These are phyloP conservation scores for Alcis repandata DNA, from an alignment of 2,888 invertebrate genomes.

Conservation along the genomic window DNA sequence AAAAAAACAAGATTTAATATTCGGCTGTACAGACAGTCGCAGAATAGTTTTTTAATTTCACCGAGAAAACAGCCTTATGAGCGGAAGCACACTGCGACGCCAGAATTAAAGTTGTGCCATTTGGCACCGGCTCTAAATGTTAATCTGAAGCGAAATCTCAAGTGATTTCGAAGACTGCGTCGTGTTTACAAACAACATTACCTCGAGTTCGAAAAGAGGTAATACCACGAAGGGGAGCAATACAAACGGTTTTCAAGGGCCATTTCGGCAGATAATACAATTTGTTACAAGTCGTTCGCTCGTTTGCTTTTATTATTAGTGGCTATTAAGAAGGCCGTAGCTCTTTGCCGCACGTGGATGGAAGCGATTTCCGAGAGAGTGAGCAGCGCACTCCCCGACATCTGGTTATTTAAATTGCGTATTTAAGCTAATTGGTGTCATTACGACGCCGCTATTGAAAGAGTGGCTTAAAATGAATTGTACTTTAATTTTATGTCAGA, in stretches of 20 bases:
- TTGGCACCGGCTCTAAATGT: slow-evolving; percentile 37
- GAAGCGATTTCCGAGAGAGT: slow-evolving; percentile 54
- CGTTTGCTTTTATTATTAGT: slow-evolving; percentile 78
- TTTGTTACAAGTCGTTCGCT: slow-evolving; percentile 76
- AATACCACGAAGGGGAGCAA: slow-evolving; percentile 51
- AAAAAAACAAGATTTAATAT: slow-evolving; percentile 53
- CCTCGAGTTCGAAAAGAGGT: slow-evolving; percentile 63
- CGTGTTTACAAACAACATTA: slow-evolving; percentile 36
- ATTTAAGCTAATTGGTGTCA: slow-evolving; percentile 72
- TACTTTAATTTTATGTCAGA: slow-evolving; percentile 60
- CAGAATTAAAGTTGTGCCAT: slow-evolving; percentile 5
- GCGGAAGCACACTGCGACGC: slow-evolving; percentile 9
- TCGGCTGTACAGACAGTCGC: slow-evolving; percentile 45
- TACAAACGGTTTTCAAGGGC: slow-evolving; percentile 67
- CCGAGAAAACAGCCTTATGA: slow-evolving; percentile 10
- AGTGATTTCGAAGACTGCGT: slow-evolving; percentile 27
- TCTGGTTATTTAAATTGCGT: slow-evolving; percentile 72
- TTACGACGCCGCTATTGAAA: slow-evolving; percentile 66
- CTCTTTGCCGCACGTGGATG: slow-evolving; percentile 61
- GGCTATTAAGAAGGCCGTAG: slow-evolving; percentile 66
- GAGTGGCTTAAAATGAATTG: slow-evolving; percentile 61
- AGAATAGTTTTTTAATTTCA: slow-evolving; percentile 31
- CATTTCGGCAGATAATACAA: slow-evolving; percentile 75
- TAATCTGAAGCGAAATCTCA: slow-evolving; percentile 32
- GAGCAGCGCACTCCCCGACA: slow-evolving; percentile 58